Conservation (phyloP, 2,888 invertebrate genomes). For the Andrena hattorfiana region DNA sequence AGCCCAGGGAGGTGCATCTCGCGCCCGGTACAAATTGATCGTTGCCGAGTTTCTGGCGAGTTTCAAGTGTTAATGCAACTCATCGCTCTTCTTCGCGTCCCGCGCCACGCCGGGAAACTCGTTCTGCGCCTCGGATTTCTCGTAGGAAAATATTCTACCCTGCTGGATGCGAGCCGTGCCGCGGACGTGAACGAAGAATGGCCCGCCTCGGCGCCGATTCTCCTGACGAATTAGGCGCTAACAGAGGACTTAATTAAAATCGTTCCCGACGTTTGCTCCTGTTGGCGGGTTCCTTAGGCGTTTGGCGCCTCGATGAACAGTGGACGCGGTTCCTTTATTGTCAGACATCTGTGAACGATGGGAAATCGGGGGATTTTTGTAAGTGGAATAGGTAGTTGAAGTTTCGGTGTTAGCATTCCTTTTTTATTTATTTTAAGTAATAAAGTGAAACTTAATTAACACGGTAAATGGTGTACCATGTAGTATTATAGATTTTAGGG, state of each 20-base stretch:
- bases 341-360: too few species aligned
- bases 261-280: background rate
- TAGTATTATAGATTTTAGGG: too few species aligned
- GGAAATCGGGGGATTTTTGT: too few species aligned
- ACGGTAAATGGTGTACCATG: too few species aligned
- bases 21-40: constrained; percentile 56
- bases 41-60: constrained; percentile 59
- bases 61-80: constrained; percentile 64
- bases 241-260: constrained; percentile 38
- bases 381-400: too few species aligned
- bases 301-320: background rate
- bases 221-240: constrained; percentile 34
- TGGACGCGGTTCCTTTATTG: too few species aligned
- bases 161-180: background rate
- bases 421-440: too few species aligned
- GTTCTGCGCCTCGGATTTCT: constrained; percentile 43
- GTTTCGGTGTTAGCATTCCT: too few species aligned
- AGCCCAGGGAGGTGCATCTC: constrained; percentile 44
- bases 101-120: constrained; percentile 40
- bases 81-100: constrained; percentile 61
- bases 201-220: background rate
- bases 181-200: background rate
- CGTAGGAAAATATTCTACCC: constrained; percentile 47
- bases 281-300: background rate
- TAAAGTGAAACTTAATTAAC: too few species aligned